phyloP scores from a whole-genome alignment of 1,140 invertebrate genomes.

The Aphaenogaster rudis region DNA sequence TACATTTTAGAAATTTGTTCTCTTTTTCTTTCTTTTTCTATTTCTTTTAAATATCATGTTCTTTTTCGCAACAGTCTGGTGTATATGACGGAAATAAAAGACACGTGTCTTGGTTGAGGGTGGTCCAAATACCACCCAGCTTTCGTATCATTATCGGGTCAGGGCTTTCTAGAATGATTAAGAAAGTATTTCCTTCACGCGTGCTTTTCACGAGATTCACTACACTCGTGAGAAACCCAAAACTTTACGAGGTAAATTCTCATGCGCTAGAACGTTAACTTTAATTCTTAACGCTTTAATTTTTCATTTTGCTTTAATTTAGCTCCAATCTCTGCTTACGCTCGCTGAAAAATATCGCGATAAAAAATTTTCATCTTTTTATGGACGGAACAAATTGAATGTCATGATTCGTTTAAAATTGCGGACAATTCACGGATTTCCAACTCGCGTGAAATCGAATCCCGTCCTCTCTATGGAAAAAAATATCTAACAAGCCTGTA shows the following conservation, averaged over 20 bases:
- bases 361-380: constrained; percentile 41
- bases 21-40: background rate
- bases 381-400: constrained; percentile 50
- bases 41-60: constrained; percentile 1
- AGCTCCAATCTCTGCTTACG: constrained; percentile 41
- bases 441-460: constrained; percentile 54
- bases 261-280: constrained; percentile 20
- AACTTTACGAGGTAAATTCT: constrained; percentile 29
- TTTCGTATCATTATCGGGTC: constrained; percentile 46
- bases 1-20: background rate
- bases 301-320: constrained; percentile 50
- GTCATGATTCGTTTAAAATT: constrained; percentile 62
- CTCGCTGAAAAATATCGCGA: constrained; percentile 37
- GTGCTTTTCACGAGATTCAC: constrained; percentile 37
- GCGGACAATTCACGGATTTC: constrained; percentile 53
- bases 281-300: constrained; percentile 31
- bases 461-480: constrained; percentile 25
- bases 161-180: constrained; percentile 35
- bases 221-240: background rate
- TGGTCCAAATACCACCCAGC: constrained; percentile 27
- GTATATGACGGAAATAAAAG: background rate
- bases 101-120: constrained; percentile 27
- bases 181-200: constrained; percentile 1
- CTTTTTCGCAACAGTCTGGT: background rate
- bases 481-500: constrained; percentile 25